Conservation (phyloP, 1,140 invertebrate species). For the Drepana arcuata region DNA sequence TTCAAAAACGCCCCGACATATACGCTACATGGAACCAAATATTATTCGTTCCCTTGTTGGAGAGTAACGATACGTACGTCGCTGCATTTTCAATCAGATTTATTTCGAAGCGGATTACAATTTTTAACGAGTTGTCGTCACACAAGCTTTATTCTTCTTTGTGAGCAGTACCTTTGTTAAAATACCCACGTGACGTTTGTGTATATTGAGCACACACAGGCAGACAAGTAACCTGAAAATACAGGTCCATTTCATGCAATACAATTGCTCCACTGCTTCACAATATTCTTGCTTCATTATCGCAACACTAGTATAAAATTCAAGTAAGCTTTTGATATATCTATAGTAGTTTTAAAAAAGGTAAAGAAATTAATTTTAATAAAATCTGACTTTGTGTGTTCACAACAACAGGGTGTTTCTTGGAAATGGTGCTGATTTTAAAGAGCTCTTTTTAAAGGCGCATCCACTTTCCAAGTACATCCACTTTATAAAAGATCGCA, state of each 20-base stretch:
- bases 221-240: constrained; percentile 9
- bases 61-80: constrained; percentile 26
- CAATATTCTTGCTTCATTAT: too few species aligned
- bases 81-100: constrained; percentile 43
- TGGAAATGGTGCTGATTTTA: too few species aligned
- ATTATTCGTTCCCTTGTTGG: constrained; percentile 18
- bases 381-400: too few species aligned
- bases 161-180: constrained; percentile 29
- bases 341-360: too few species aligned
- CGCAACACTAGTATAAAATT: too few species aligned
- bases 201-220: too few species aligned
- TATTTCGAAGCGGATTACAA: constrained; percentile 39
- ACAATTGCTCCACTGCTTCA: background rate
- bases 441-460: too few species aligned
- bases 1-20: constrained; percentile 9
- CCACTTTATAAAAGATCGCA: too few species aligned
- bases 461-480: too few species aligned
- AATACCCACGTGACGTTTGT: constrained; percentile 15
- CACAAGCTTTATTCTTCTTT: constrained; percentile 22
- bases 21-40: constrained; percentile 1
- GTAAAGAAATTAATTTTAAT: too few species aligned
- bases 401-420: too few species aligned
- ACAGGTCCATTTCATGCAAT: background rate
- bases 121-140: constrained; percentile 43
- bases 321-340: too few species aligned